Percentiles rank a stretch among this genome's conserved stretches.
Conservation (phyloP, 2,797 vertebrate species). For the Mus spretus region DNA sequence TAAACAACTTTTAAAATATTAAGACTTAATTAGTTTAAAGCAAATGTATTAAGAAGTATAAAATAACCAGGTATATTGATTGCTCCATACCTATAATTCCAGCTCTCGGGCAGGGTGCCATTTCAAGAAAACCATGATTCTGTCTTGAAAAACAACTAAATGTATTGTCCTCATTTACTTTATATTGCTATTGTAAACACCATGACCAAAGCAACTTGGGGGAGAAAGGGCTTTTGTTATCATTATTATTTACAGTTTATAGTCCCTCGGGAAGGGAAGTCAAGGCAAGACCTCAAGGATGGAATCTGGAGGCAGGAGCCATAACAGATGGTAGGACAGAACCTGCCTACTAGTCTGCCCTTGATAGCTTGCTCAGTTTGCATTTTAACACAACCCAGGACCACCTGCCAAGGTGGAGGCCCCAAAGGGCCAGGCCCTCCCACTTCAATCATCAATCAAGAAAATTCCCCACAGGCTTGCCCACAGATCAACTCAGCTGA, state of each 20-base stretch:
- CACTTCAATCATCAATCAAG: neutral
- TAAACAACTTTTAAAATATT: slow-evolving; percentile 38
- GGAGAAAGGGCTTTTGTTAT: neutral
- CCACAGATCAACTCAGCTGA: neutral
- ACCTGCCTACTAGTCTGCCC: neutral
- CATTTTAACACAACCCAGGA: neutral
- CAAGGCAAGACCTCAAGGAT: neutral
- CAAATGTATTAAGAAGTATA: slow-evolving; percentile 1
- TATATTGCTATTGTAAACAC: neutral
- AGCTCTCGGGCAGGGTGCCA: neutral
- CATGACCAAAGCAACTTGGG: neutral
- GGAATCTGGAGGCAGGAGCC: neutral
- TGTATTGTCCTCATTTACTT: too few relatives aligned
- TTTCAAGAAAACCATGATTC: neutral
- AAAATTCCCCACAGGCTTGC: neutral
- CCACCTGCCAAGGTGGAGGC: neutral
- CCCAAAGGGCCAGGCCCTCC: neutral
- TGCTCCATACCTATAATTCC: neutral
- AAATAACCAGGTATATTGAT: neutral
- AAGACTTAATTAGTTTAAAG: slow-evolving; percentile 50
- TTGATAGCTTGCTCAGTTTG: neutral
- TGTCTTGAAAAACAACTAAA: neutral
- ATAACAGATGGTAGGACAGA: neutral
- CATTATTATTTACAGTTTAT: neutral
- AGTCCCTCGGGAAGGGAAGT: neutral